Conservation (phyloP, 2,888 invertebrate species). For the Meloe dianella region DNA sequence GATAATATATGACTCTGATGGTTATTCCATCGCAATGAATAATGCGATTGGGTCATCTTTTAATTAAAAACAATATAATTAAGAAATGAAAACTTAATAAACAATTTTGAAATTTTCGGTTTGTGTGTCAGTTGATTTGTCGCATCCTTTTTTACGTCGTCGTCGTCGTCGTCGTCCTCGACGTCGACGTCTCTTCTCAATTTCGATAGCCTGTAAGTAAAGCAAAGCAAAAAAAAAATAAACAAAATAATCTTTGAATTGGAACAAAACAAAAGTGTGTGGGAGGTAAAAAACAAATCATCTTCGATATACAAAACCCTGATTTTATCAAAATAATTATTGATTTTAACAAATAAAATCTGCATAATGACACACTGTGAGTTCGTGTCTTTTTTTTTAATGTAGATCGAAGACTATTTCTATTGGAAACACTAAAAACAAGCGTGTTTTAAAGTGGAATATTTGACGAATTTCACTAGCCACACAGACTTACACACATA, state of each 20-base stretch:
- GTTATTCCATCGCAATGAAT: conserved; percentile 93
- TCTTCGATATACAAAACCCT: not conserved
- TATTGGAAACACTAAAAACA: not conserved
- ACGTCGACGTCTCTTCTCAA: conserved; percentile 47
- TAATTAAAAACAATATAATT: conserved; percentile 15
- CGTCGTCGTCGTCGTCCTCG: no score
- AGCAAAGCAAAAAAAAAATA: not conserved
- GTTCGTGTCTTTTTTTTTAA: not conserved
- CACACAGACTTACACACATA: not conserved
- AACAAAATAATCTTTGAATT: not conserved
- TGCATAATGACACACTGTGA: not conserved
- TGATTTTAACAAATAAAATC: not conserved
- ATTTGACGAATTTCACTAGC: not conserved
- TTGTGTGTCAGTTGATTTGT: conserved; percentile 43
- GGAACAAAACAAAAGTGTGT: not conserved
- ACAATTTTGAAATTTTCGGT: not conserved
- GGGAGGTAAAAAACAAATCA: no score
- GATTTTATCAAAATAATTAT: no score
- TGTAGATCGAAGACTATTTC: not conserved
- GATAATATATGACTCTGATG: conserved; percentile 87
- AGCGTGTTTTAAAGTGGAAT: not conserved
- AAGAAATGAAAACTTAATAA: not conserved
- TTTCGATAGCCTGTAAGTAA: conserved; percentile 54
- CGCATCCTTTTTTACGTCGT: conserved; percentile 45
- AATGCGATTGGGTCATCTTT: conserved; percentile 73